Percentiles rank a stretch among this genome's conserved stretches.
Evolutionary conservation across 2,113 vertebrate species (phyloP).

Genomic region (Microcebus jonahi): DNA sequence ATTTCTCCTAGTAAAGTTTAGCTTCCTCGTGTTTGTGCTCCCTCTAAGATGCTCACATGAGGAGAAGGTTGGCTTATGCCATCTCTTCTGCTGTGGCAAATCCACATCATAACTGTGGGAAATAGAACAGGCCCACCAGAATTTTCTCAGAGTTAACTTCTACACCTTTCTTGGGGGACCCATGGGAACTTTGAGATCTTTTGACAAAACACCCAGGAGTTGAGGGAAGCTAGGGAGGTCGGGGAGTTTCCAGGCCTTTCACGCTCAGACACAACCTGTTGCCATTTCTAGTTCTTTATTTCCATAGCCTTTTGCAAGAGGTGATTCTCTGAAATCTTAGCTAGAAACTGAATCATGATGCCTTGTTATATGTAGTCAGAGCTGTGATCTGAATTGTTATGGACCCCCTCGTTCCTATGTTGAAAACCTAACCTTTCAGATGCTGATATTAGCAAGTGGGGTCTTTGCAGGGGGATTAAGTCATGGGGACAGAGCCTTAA

Average conservation of each 20-base stretch:
- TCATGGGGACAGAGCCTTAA: neutral
- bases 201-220: neutral
- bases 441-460: neutral
- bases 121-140: neutral
- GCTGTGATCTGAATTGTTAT: neutral
- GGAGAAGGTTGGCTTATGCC: too few species aligned
- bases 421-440: neutral
- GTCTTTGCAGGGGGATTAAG: neutral
- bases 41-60: neutral
- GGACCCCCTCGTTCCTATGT: neutral
- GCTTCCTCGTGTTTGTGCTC: neutral
- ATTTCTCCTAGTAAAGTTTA: neutral
- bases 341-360: neutral
- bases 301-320: neutral
- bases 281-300: neutral
- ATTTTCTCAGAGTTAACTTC: neutral
- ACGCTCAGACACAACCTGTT: neutral
- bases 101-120: neutral
- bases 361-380: neutral
- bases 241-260: neutral
- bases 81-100: neutral
- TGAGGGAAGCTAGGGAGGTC: neutral
- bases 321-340: neutral
- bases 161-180: accelerated
- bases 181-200: neutral